Base-by-base conservation (phyloP, 2,888 invertebrate species). In the Dexiosoma caninum region DNA sequence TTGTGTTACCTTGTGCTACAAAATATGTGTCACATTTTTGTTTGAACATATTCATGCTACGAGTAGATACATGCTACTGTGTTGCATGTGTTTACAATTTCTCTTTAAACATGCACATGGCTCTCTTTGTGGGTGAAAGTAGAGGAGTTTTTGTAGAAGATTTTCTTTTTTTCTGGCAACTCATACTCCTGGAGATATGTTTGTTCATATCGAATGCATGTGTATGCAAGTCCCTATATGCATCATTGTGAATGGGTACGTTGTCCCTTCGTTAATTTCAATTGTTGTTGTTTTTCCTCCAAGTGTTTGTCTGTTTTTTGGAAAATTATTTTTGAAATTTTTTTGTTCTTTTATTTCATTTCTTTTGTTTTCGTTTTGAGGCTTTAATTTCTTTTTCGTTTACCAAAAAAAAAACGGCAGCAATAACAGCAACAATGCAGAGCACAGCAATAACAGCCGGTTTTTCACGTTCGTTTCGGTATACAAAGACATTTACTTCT, bases 21-120 rank as follows among this genome's bases (percentile, higher is more conserved):
- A 40, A 80, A 80, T 80, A 66, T 80, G 66, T 80, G 80, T 71
- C 80, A 80, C 59, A 71, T 30, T 37, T 51, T 16, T 64, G 37
- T 67, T 66, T 72, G n/a, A n/a, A n/a, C n/a, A 27, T 35, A 30
- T 46, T 51, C 30, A 67, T 30, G 64, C 46, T 7, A 32, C 10
- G 12, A 6, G 1, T 9, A 51, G 23, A n/a, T 46, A 35, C 21
- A 8, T n/a, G 2, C 37, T 40, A 57, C 21, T 14, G 8, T 14
- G 8, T 57, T 66, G 55, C 46, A 74, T 37, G 14, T 27, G 23
- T 5, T 0, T 27, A 4, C 40, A 12, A 27, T 32, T 64, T 49
- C 66, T 66, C 59, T 53, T 30, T 21, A 9, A n/a, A n/a, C n/a
- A 59, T 30, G 23, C 42, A 59, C 67, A 67, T 42, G n/a, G 35